These are phyloP conservation scores for Heliconius ethilla DNA, from an alignment of 2,888 invertebrate species.

Conservation along the genomic window DNA sequence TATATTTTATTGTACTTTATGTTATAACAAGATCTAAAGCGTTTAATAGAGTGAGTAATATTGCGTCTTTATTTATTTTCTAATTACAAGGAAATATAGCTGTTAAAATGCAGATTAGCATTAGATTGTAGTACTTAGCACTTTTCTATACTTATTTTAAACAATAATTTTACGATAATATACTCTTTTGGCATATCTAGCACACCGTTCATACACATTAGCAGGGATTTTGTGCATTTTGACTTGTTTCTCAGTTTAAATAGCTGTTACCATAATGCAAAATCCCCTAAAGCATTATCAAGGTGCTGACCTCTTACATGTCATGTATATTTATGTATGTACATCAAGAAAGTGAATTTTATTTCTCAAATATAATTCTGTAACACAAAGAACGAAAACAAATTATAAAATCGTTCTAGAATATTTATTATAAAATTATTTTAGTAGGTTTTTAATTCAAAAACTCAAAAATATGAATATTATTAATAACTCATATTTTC, in stretches of 20 bases:
- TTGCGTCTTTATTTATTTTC: not conserved
- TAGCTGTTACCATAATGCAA: not conserved
- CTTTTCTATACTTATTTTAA: conserved; percentile 35
- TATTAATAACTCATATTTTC: no score
- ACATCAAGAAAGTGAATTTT: not conserved
- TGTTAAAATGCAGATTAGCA: not conserved
- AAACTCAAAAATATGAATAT: no score
- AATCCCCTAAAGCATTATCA: conserved; percentile 27
- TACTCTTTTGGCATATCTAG: conserved; percentile 72
- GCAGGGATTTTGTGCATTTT: conserved; percentile 42
- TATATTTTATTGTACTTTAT: conserved; percentile 20
- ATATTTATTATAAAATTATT: no score
- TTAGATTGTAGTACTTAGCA: conserved; percentile 17
- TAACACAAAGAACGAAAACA: not conserved
- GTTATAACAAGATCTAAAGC: conserved; percentile 3
- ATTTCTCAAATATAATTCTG: not conserved
- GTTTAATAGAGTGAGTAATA: not conserved
- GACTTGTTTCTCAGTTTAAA: conserved; percentile 38
- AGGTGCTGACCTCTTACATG: conserved; percentile 40
- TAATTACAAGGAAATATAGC: not conserved
- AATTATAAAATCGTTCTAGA: not conserved
- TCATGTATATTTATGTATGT: not conserved
- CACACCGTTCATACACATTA: conserved; percentile 59
- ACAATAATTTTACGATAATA: conserved; percentile 52
- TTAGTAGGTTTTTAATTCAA: no score